Base-by-base conservation (phyloP, 2,888 invertebrate genomes). In the Agapetus fuscipes region DNA sequence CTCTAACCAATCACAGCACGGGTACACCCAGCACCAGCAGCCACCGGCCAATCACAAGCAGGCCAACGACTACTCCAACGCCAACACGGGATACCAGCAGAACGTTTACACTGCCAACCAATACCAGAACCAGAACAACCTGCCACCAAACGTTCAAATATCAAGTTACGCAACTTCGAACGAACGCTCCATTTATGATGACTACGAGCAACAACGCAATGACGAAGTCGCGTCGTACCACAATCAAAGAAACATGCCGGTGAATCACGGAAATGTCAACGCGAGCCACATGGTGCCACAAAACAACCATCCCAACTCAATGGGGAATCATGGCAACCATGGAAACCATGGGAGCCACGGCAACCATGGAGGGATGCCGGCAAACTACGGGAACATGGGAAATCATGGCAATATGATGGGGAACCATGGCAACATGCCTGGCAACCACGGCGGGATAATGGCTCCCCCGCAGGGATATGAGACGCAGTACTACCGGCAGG, bases 1-100 rank as follows among this genome's bases (percentile, higher is more conserved):
- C 41, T 31, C 28, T 37, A 39, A 14, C 36, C 13, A 39, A 10
- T 27, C 15, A 49, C 65, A 59, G 49, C 64, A 67, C 45, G 64
- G 67, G 52, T 64, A 64, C 36, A 60, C 61, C 1, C 64, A 63
- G 1, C 50, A 46, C 4, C 52, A 50, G 25, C 48, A 45, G 6
- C 33, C 43, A n/a, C 12, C 27, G n/a, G 24, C 31, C 11, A 39
- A 30, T 27, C 34, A 34, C 7, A 28, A 42, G 7, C 34, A 43
- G 35, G 34, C 40, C 12, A 42, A 46, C 30, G 32, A 39, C 10
- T 43, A 49, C 28, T 49, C 33, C 43, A 43, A 39, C 30, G 49
- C 49, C 34, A 51, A 50, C 17, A 20, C 41, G 39, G 27, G 43
- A 42, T 50, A 53, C 20, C 52, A 54, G 32, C 50, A 50, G 10